These are phyloP conservation scores for Propsilocerus akamusi DNA, from an alignment of 1,140 invertebrate species.

Conservation along the genomic window DNA sequence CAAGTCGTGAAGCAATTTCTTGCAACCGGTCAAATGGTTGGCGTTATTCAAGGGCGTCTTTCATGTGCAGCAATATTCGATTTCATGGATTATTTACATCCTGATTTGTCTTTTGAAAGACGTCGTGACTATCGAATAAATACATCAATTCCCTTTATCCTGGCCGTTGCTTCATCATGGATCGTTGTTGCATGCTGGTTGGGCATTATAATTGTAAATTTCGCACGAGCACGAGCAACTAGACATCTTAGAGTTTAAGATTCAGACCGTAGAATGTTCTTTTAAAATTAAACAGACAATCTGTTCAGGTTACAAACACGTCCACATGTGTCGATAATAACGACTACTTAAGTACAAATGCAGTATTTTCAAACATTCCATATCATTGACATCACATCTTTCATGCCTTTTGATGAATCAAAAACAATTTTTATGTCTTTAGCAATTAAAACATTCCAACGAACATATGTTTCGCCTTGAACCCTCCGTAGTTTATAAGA, in stretches of 20 bases:
- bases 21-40: conserved; percentile 33
- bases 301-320: too few relatives aligned
- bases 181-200: conserved; percentile 33
- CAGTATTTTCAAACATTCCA: too few relatives aligned
- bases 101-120: conserved; percentile 32
- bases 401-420: too few relatives aligned
- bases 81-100: conserved; percentile 53
- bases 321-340: too few relatives aligned
- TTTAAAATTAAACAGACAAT: too few relatives aligned
- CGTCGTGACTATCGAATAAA: conserved; percentile 37
- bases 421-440: too few relatives aligned
- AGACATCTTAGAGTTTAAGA: background rate
- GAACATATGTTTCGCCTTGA: too few relatives aligned
- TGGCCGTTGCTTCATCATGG: conserved; percentile 37
- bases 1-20: conserved; percentile 33
- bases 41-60: conserved; percentile 39
- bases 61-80: conserved; percentile 45
- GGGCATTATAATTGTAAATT: conserved; percentile 27
- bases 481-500: too few relatives aligned
- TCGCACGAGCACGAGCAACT: conserved; percentile 27
- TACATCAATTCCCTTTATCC: conserved; percentile 34
- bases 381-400: too few relatives aligned
- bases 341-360: too few relatives aligned
- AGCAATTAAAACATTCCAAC: too few relatives aligned
- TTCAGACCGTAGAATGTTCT: too few relatives aligned